Conservation (phyloP, 2,888 invertebrate genomes). For the Pegoplata infirma region DNA sequence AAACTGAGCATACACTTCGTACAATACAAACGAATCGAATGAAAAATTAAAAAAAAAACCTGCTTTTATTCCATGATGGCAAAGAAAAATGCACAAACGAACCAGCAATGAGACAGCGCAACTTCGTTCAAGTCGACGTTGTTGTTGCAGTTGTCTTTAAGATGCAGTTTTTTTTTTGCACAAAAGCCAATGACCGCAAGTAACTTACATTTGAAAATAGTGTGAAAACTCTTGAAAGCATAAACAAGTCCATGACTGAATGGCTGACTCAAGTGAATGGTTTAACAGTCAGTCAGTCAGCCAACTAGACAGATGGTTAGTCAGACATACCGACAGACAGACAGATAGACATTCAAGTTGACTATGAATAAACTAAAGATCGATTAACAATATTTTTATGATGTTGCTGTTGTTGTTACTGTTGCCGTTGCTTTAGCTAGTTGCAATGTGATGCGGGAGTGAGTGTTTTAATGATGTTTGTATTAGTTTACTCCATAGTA, state of each 20-base stretch:
- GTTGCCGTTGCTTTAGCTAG: neutral
- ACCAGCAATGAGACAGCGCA: constrained; percentile 49
- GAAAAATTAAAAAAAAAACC: constrained; percentile 48
- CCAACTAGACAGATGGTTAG: constrained; percentile 50
- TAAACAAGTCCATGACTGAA: constrained; percentile 51
- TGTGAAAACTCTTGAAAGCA: constrained; percentile 68
- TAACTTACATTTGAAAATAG: constrained; percentile 78
- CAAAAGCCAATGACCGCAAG: constrained; percentile 77
- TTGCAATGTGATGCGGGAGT: neutral
- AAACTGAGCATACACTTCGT: constrained; percentile 68
- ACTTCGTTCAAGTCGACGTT: constrained; percentile 36
- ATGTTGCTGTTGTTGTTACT: neutral
- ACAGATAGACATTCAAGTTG: neutral
- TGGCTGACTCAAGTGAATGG: constrained; percentile 36
- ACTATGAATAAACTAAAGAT: neutral
- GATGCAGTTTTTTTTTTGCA: constrained; percentile 56
- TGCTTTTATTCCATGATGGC: constrained; percentile 41
- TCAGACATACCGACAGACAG: constrained; percentile 54
- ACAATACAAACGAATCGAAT: constrained; percentile 18
- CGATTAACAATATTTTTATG: neutral
- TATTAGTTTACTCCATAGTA: neutral
- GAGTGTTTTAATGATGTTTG: neutral
- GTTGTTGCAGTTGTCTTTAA: constrained; percentile 9
- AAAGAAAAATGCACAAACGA: neutral
- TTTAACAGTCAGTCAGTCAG: neutral